A percentile compares a stretch with the other conserved stretches of the same genome.
phyloP scores from a whole-genome alignment of 1,140 invertebrate genomes.

The Temnothorax longispinosus region DNA sequence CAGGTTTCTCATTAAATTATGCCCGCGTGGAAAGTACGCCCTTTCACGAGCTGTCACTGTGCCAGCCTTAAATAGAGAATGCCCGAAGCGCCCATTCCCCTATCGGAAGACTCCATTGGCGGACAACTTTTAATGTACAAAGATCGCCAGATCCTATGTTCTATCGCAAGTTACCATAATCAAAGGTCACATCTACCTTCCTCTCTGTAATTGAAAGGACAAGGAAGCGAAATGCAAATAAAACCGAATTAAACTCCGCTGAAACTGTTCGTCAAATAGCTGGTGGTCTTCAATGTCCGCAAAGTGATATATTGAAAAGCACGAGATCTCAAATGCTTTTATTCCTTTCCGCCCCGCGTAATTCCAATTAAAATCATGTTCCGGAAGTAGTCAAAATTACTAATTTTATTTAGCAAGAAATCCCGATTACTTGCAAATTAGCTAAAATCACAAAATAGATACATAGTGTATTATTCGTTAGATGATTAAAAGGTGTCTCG shows the following conservation, averaged over 20 bases:
- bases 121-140: slow-evolving; percentile 45
- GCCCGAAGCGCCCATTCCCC: background rate
- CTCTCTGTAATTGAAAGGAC: slow-evolving; percentile 18
- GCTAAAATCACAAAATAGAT: background rate
- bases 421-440: background rate
- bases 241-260: slow-evolving; percentile 37
- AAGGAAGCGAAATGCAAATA: slow-evolving; percentile 48
- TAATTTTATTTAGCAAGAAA: background rate
- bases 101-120: slow-evolving; percentile 5
- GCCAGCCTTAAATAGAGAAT: slow-evolving; percentile 16
- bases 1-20: slow-evolving; percentile 63
- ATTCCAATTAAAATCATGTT: background rate
- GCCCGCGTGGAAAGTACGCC: slow-evolving; percentile 21
- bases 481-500: background rate
- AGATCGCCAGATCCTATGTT: background rate
- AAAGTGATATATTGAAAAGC: slow-evolving; percentile 4
- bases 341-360: background rate
- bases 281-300: background rate
- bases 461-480: background rate
- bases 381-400: background rate
- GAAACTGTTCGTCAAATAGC: slow-evolving; percentile 42
- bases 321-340: background rate
- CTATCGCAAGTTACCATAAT: slow-evolving; percentile 17
- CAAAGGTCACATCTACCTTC: background rate
- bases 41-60: slow-evolving; percentile 44